These are phyloP conservation scores for Mesoligia furuncula DNA, from an alignment of 2,888 invertebrate genomes.

Conservation along the genomic window DNA sequence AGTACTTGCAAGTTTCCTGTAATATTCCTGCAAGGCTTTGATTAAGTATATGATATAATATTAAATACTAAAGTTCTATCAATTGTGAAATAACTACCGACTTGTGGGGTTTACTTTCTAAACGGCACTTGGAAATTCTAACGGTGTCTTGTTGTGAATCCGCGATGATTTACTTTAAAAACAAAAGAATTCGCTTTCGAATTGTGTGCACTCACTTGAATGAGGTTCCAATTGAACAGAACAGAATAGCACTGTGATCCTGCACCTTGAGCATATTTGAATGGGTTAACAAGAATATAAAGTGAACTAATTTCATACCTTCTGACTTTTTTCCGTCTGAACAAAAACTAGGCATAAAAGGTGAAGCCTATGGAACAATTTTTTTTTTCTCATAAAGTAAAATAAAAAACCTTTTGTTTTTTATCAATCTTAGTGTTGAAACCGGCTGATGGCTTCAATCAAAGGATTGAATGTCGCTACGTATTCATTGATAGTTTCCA, in stretches of 20 bases:
- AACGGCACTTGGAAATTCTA: not conserved
- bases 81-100: not conserved
- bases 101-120: not conserved
- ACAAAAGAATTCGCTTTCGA: not conserved
- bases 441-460: too few species aligned
- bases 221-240: not conserved
- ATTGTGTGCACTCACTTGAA: not conserved
- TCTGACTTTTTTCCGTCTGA: not conserved
- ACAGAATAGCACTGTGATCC: not conserved
- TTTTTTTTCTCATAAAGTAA: not conserved
- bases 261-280: not conserved
- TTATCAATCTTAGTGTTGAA: not conserved
- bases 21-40: conserved; percentile 1
- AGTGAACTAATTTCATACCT: not conserved
- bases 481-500: too few species aligned
- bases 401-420: not conserved
- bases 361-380: too few species aligned
- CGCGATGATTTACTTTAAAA: not conserved
- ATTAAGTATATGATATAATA: not conserved
- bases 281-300: conserved; percentile 34
- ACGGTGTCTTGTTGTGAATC: not conserved
- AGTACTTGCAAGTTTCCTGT: conserved; percentile 9
- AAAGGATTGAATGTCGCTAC: not conserved
- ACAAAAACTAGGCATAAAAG: not conserved
- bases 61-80: not conserved